Base-by-base conservation (phyloP, 2,797 vertebrate genomes). In the Thripadectes ignobilis region DNA sequence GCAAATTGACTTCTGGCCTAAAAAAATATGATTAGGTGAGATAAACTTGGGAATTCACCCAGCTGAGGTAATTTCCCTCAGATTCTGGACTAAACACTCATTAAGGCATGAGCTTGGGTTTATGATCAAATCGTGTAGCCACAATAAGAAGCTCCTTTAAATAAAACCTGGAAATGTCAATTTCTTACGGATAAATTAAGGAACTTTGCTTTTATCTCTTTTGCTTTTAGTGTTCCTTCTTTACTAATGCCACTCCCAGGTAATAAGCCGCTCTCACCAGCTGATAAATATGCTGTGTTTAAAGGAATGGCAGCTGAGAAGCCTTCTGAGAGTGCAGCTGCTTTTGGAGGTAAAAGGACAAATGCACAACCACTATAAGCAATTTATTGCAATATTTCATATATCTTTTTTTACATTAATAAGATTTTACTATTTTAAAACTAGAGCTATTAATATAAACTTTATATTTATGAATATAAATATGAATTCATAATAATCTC, bases 271-370 rank as follows among this genome's bases (percentile, higher is more conserved):
- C 84, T 93, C 19, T 79, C 97, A 10, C 98, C 98, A 36, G 96
- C 98, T 73, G 99, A 99, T 98, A 99, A 99, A 95, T 99, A 99
- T 30, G 99, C 99, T 63, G 99, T 97, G 82, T 99, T 99, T 97
- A 99, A 99, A 98, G 98, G 99, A 95, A 98, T 99, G 93, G 98
- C 98, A 68, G 96, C 98, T 93, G 99, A 99, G 96, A 99, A 98
- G 95, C 97, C 98, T 65, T 85, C 98, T 75, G 99, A 99, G 97
- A 97, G 97, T 45, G 66, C 98, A 29, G 82, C 98, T 85, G 74
- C 98, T 17, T 97, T 98, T 97, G 98, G 98, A 99, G 99, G 99
- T 99, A 99, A 94, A 96, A 89, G 34, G 27, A 68, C 88, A 83
- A 96, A 92, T 24, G 6, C 30, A 36, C 45, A 79, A 54, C 78